A percentile compares a stretch with the other conserved stretches of the same genome.
These are phyloP conservation scores for Lepeophtheirus salmonis DNA, from an alignment of 1,140 invertebrate species.

Conservation along the genomic window DNA sequence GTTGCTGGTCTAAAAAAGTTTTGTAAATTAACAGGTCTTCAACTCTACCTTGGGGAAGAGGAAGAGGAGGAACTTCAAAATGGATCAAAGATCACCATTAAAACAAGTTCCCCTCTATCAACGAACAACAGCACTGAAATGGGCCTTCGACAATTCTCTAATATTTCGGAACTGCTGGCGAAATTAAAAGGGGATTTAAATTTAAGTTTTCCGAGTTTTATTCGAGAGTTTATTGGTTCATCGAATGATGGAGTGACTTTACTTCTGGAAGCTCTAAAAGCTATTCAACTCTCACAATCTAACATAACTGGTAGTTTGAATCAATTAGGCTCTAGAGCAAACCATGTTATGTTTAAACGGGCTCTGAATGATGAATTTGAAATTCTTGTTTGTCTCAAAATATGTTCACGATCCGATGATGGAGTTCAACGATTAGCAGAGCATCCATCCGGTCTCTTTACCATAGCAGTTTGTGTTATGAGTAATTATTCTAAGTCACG, in stretches of 20 bases:
- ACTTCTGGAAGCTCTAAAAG: conserved; percentile 57
- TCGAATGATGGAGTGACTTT: conserved; percentile 60
- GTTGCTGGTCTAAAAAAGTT: conserved; percentile 50
- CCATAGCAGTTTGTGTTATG: conserved; percentile 64
- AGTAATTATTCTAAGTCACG: conserved; percentile 61
- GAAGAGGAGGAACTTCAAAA: conserved; percentile 21
- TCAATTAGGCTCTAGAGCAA: conserved; percentile 9
- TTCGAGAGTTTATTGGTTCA: conserved; percentile 65
- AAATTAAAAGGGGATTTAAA: conserved; percentile 64
- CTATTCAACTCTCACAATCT: conserved; percentile 40
- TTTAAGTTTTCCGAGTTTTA: conserved; percentile 59
- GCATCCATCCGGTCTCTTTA: conserved; percentile 59
- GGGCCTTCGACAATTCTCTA: conserved; percentile 62
- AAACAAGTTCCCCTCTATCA: conserved; percentile 24
- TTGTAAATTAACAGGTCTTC: conserved; percentile 24
- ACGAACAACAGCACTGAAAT: conserved; percentile 44
- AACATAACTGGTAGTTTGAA: conserved; percentile 20
- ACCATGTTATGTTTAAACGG: conserved; percentile 29
- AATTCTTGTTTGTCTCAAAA: conserved; percentile 61
- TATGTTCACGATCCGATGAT: conserved; percentile 42
- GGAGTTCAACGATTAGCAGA: conserved; percentile 47
- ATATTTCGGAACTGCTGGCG: conserved; percentile 62
- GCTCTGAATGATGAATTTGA: conserved; percentile 66
- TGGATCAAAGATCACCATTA: conserved; percentile 30
- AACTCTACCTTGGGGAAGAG: conserved; percentile 21